These are phyloP conservation scores for Athalia cordata DNA, from an alignment of 2,888 invertebrate genomes.

Conservation along the genomic window DNA sequence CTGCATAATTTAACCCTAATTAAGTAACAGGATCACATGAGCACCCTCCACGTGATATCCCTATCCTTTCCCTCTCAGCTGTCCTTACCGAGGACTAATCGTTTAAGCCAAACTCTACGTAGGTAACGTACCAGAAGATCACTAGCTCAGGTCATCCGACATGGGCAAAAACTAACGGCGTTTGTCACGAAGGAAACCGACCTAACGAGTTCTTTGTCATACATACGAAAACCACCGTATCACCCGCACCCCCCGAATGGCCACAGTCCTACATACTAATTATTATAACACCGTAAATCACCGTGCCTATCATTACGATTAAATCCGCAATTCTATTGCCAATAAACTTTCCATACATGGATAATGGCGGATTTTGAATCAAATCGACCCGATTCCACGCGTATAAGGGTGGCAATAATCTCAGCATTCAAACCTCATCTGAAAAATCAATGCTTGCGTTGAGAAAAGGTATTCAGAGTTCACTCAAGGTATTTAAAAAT, in stretches of 20 bases:
- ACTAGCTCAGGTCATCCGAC: background rate
- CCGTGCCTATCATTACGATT: background rate
- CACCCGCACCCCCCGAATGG: background rate
- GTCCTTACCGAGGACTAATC: constrained; percentile 54
- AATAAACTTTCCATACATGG: too few relatives aligned
- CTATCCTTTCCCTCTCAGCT: background rate
- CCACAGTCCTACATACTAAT: constrained; percentile 52
- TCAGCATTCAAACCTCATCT: too few relatives aligned
- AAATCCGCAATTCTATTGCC: too few relatives aligned
- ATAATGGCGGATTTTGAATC: too few relatives aligned
- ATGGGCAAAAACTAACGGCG: constrained; percentile 19
- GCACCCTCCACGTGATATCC: constrained; percentile 54
- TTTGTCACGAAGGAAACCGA: constrained; percentile 24
- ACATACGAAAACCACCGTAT: background rate
- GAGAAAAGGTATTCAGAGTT: too few relatives aligned
- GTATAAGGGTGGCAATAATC: too few relatives aligned
- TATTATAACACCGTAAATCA: constrained; percentile 2
- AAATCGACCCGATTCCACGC: too few relatives aligned
- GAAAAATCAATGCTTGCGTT: too few relatives aligned
- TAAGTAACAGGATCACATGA: constrained; percentile 58
- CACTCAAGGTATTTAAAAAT: too few relatives aligned
- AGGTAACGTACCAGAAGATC: constrained; percentile 51
- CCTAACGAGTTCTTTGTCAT: background rate
- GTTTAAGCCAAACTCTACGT: constrained; percentile 50
- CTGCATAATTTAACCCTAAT: constrained; percentile 61